Evolutionary conservation across 92 coral and sea anemone species (phyloP).

Genomic region (Zoanthus sansibaricus): DNA sequence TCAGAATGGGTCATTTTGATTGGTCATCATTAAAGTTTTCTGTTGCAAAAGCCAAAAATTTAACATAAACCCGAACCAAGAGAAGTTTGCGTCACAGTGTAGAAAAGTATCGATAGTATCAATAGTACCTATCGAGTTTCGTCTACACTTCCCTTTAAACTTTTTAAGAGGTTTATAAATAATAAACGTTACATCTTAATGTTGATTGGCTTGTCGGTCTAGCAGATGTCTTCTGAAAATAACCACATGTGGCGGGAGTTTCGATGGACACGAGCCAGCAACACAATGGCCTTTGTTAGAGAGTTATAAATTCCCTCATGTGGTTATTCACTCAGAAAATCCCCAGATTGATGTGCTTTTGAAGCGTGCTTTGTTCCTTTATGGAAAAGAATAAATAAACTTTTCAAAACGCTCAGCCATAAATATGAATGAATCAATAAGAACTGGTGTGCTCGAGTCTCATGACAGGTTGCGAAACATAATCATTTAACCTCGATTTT

Average conservation of each 20-base stretch:
- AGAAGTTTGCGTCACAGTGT: neutral
- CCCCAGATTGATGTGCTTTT: conserved; percentile 51
- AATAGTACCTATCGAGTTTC: neutral
- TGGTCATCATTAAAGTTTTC: neutral
- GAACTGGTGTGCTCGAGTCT: neutral
- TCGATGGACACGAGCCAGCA: neutral
- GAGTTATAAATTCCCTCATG: conserved; percentile 23
- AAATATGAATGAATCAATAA: too few species aligned
- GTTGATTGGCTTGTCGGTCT: conserved; percentile 5
- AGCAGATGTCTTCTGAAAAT: conserved; percentile 34
- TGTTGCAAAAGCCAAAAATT: neutral
- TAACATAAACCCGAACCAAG: neutral
- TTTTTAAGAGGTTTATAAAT: neutral
- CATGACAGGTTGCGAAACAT: neutral
- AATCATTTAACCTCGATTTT: neutral
- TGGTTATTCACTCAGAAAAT: conserved; percentile 15
- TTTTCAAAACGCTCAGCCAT: neutral
- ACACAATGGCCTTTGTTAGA: conserved; percentile 10
- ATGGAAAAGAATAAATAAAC: neutral
- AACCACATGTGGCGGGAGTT: conserved; percentile 24
- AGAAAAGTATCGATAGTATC: neutral
- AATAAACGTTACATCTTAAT: neutral
- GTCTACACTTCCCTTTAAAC: conserved; percentile 10
- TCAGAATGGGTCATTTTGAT: neutral
- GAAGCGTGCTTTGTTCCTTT: conserved; percentile 12